Percentiles rank a stretch among this genome's conserved stretches.
These are phyloP conservation scores for Eulithis prunata DNA, from an alignment of 2,888 invertebrate genomes.

Conservation along the genomic window DNA sequence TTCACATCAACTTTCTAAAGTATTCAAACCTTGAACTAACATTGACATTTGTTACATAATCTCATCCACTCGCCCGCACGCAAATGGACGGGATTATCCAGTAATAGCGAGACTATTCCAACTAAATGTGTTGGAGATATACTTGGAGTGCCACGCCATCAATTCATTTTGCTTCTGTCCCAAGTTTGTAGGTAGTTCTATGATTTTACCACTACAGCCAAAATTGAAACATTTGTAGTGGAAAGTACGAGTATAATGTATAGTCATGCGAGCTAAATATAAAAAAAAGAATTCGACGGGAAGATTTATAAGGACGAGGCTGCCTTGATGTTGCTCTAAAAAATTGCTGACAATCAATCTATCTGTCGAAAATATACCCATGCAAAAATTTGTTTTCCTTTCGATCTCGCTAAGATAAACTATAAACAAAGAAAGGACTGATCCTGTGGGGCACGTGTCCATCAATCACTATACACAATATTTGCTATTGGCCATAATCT, in stretches of 20 bases:
- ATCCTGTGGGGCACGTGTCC: slow-evolving; percentile 60
- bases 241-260: too few species aligned
- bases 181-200: slow-evolving; percentile 26
- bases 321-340: slow-evolving; percentile 5
- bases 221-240: too few species aligned
- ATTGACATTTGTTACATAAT: slow-evolving; percentile 40
- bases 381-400: slow-evolving; percentile 25
- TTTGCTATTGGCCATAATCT: slow-evolving; percentile 82
- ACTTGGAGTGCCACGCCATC: slow-evolving; percentile 47
- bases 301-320: not conserved
- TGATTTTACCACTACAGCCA: slow-evolving; percentile 17
- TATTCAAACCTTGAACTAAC: slow-evolving; percentile 25
- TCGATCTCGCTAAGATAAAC: slow-evolving; percentile 33
- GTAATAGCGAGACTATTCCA: slow-evolving; percentile 70
- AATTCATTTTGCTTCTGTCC: slow-evolving; percentile 47
- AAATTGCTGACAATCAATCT: not conserved
- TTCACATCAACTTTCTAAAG: slow-evolving; percentile 4
- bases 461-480: slow-evolving; percentile 79
- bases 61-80: slow-evolving; percentile 48
- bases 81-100: slow-evolving; percentile 68
- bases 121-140: slow-evolving; percentile 50
- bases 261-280: too few species aligned
- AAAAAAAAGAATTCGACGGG: too few species aligned
- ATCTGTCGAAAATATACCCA: not conserved
- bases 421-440: slow-evolving; percentile 56